Base-by-base conservation (phyloP, 2,113 vertebrate species). In the Callipepla californica region DNA sequence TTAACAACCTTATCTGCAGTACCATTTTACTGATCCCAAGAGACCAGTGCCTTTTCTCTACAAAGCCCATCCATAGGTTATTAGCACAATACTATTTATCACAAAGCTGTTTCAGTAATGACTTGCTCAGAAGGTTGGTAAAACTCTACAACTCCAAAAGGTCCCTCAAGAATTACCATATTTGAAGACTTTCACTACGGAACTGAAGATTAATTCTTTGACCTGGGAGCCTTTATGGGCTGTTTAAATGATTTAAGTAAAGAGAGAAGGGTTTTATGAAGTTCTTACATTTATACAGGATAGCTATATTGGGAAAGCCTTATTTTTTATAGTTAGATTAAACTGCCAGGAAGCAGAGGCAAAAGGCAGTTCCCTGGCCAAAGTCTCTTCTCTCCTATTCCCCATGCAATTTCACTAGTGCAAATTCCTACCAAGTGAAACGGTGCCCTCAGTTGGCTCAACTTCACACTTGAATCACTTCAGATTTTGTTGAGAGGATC, bases 51-150 rank as follows among this genome's bases (percentile, higher is more conserved):
- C n/a, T 45, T 94, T 80, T 79, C 80, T 66, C 66, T 47, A 10
- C 66, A 91, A 92, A 89, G n/a, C 58, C 66, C 45, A 74, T 74
- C 45, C 17, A 3, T 75, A 87, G 75, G 70, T 91, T 81, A 89
- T 93, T 90, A 92, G 63, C 91, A 50, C 84, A 23, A 55, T 40
- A 17, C 75, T 74, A 62, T 85, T 96, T 81, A 82, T 87, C 87
- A 92, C 74, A 73, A 76, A 91, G 70, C 34, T 80, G 36, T 66
- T 89, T 93, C 92, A 40, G 53, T 95, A 96, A 87, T n/a, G 75
- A 82, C 70, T 89, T 90, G 25, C 25, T 82, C 5, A 1, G 78
- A 92, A 87, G 70, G 70, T 72, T 92, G 0, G 62, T 67, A 91
- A 70, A 89, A 80, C 50, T 70, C 70, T 74, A 55, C 50, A 89